Evolutionary conservation across 2,888 invertebrate species (phyloP).

Genomic region (Parelbella ahira): DNA sequence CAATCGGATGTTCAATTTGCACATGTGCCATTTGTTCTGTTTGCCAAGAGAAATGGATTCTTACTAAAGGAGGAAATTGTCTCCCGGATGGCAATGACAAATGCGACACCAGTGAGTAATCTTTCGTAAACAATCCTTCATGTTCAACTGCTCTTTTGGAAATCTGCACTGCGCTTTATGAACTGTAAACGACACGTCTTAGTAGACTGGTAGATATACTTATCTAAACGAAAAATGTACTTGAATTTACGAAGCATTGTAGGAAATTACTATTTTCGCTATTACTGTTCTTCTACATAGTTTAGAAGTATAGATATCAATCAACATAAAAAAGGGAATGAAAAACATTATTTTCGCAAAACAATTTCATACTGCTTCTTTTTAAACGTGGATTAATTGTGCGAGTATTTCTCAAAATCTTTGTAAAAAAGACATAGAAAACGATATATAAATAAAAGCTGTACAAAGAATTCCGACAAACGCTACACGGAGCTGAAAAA

Average conservation of each 20-base stretch:
- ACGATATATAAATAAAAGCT: constrained; percentile 29
- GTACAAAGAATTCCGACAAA: constrained; percentile 35
- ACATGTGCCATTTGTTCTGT: constrained; percentile 85
- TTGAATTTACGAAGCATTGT: too few species aligned
- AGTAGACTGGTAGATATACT: too few species aligned
- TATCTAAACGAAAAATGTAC: too few species aligned
- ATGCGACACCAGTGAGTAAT: constrained; percentile 86
- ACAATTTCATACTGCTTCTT: too few species aligned
- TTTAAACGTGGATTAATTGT: too few species aligned
- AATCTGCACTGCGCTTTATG: constrained; percentile 29
- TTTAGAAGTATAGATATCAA: too few species aligned
- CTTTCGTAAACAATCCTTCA: constrained; percentile 37
- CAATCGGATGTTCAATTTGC: constrained; percentile 89
- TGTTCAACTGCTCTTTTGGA: constrained; percentile 32
- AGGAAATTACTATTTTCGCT: too few species aligned
- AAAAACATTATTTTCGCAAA: too few species aligned
- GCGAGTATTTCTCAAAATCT: constrained; percentile 10
- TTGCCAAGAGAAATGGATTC: constrained; percentile 87
- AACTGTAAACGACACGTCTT: constrained; percentile 4
- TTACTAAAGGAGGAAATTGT: constrained; percentile 87
- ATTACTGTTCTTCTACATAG: too few species aligned
- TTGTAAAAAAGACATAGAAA: constrained; percentile 31
- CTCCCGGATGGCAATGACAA: constrained; percentile 86
- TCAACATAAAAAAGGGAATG: too few species aligned
- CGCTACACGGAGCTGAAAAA: constrained; percentile 34